phyloP scores from a whole-genome alignment of 2,888 invertebrate species.

The Cantharis nigra region DNA sequence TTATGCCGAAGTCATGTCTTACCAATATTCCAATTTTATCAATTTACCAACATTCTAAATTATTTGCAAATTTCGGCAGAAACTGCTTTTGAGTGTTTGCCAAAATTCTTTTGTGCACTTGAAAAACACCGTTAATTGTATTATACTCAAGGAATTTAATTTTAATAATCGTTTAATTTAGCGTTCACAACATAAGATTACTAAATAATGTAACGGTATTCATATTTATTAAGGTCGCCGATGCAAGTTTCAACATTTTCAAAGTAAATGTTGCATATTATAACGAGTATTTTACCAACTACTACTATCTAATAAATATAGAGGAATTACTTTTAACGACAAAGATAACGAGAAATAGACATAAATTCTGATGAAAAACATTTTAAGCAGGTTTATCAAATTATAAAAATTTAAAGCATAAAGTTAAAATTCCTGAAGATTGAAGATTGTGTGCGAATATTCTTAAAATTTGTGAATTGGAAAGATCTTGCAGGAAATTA shows the following conservation, averaged over 20 bases:
- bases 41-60: no score
- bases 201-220: neutral
- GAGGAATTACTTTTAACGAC: neutral
- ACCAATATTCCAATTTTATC: no score
- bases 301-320: neutral
- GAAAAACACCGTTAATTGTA: neutral
- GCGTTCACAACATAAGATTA: neutral
- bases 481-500: neutral
- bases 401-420: neutral
- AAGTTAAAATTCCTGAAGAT: neutral
- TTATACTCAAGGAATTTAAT: neutral
- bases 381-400: neutral
- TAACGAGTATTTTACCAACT: neutral
- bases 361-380: neutral
- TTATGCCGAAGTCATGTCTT: no score
- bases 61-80: neutral
- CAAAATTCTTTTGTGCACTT: neutral
- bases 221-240: neutral
- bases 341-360: neutral
- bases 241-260: neutral
- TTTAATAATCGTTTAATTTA: neutral
- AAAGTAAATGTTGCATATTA: neutral
- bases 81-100: neutral
- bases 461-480: no score
- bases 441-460: no score